phyloP scores from a whole-genome alignment of 2,888 invertebrate species.

The Thymelicus sylvestris region DNA sequence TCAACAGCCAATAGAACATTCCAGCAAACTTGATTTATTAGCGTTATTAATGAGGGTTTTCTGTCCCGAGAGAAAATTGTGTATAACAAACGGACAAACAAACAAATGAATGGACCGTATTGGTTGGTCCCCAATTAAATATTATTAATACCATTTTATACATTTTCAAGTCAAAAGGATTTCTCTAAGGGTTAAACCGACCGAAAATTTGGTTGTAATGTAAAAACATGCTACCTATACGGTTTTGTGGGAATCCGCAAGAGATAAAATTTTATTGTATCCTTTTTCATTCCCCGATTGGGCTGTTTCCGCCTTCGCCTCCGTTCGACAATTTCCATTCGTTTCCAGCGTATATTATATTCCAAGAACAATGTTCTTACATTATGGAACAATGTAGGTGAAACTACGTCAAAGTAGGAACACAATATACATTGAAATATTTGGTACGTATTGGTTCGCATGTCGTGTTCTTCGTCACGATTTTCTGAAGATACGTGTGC shows the following conservation, averaged over 20 bases:
- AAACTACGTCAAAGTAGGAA: background rate
- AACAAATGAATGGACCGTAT: too few species aligned
- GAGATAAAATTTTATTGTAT: constrained; percentile 52
- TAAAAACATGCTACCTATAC: constrained; percentile 35
- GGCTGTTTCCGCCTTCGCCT: constrained; percentile 43
- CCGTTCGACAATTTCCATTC: constrained; percentile 40
- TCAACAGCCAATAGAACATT: too few species aligned
- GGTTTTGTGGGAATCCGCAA: constrained; percentile 43
- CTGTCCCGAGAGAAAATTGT: too few species aligned
- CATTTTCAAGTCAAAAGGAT: background rate
- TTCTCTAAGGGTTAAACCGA: constrained; percentile 4
- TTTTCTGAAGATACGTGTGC: background rate
- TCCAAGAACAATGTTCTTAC: constrained; percentile 27
- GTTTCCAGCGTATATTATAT: constrained; percentile 25
- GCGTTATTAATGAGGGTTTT: too few species aligned
- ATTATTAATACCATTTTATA: too few species aligned
- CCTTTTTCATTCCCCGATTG: constrained; percentile 49
- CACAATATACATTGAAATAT: background rate
- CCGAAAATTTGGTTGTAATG: constrained; percentile 15
- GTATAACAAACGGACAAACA: too few species aligned
- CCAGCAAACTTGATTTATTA: too few species aligned
- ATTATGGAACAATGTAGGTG: constrained; percentile 26
- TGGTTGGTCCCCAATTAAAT: too few species aligned
- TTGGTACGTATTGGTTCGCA: background rate
- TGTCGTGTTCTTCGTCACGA: background rate